A percentile compares a stretch with the other conserved stretches of the same genome.
These are phyloP conservation scores for Typhlichthys subterraneus DNA, from an alignment of 2,797 vertebrate species.

Conservation along the genomic window DNA sequence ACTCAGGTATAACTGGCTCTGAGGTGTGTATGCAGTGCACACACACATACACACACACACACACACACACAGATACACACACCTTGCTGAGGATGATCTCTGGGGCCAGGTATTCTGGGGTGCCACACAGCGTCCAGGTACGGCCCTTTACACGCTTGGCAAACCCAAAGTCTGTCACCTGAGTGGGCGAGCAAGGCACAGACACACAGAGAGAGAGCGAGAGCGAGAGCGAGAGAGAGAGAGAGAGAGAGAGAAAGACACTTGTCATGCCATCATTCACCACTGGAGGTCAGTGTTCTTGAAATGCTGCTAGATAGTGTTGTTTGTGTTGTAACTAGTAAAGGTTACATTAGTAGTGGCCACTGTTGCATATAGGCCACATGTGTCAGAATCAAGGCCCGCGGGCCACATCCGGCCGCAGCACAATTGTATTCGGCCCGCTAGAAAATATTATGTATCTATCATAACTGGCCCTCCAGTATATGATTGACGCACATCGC, in stretches of 20 bases:
- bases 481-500: no score
- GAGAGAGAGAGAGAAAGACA: background rate
- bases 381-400: no score
- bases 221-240: background rate
- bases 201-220: background rate
- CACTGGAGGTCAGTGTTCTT: constrained; percentile 36
- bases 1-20: no score
- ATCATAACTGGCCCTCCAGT: no score
- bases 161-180: constrained; percentile 95
- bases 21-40: no score
- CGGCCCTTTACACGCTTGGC: constrained; percentile 92
- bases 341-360: no score
- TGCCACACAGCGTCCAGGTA: constrained; percentile 93
- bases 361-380: no score
- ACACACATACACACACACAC: background rate
- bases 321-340: no score
- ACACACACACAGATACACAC: constrained; percentile 12
- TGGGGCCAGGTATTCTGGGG: constrained; percentile 89
- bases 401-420: no score
- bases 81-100: constrained; percentile 93
- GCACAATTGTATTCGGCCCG: no score
- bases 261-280: constrained; percentile 11
- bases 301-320: no score
- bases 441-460: no score
- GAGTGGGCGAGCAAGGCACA: constrained; percentile 14